These are phyloP conservation scores for Sialis fuliginosa DNA, from an alignment of 2,888 invertebrate species.

Conservation along the genomic window DNA sequence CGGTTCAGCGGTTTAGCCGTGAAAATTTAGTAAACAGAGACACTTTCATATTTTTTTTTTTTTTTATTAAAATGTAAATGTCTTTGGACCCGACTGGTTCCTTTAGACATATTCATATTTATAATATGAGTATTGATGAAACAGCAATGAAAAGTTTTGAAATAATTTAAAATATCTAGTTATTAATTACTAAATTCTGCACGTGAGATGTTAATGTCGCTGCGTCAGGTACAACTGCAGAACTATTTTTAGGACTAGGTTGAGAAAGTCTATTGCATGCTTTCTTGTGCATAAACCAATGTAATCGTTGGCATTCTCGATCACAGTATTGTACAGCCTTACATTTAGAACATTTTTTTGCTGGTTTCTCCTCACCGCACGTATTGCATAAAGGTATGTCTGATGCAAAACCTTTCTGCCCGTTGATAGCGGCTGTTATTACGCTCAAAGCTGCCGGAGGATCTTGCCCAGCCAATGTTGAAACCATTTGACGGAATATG, in stretches of 20 bases:
- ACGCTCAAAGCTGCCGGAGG: constrained; percentile 51
- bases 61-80: too few species aligned
- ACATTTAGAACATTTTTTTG: constrained; percentile 89
- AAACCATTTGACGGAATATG: constrained; percentile 72
- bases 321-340: constrained; percentile 89
- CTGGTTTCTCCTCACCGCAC: constrained; percentile 76
- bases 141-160: too few species aligned
- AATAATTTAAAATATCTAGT: constrained; percentile 6
- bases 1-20: too few species aligned
- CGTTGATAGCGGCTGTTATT: constrained; percentile 69
- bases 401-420: constrained; percentile 64
- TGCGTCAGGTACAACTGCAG: constrained; percentile 13
- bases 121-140: too few species aligned
- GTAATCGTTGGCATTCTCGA: constrained; percentile 82
- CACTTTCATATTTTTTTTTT: too few species aligned
- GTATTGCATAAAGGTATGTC: constrained; percentile 56
- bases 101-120: too few species aligned
- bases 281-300: constrained; percentile 84
- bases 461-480: constrained; percentile 57
- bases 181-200: constrained; percentile 17
- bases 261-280: constrained; percentile 48
- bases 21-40: too few species aligned
- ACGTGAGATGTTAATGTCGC: constrained; percentile 17
- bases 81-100: too few species aligned
- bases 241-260: constrained; percentile 11